Conservation (phyloP, 2,113 vertebrate genomes). For the Oxyura jamaicensis region DNA sequence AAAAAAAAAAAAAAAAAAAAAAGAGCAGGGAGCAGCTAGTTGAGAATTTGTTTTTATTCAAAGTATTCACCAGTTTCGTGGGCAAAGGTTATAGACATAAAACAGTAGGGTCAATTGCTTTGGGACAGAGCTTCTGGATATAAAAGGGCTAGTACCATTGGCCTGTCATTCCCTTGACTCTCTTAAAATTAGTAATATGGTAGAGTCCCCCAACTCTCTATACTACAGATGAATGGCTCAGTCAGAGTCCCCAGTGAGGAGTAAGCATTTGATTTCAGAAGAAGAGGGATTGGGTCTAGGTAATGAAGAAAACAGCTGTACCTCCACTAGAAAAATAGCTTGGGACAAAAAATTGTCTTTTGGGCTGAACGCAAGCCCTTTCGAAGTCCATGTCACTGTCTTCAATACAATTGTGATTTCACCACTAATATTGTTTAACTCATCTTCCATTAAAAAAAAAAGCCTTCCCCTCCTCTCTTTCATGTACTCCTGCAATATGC, state of each 20-base stretch:
- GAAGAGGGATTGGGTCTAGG: neutral
- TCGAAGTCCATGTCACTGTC: neutral
- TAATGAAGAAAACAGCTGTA: neutral
- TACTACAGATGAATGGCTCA: neutral
- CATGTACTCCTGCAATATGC: constrained; percentile 52
- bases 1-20: neutral
- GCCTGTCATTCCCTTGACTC: neutral
- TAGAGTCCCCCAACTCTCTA: neutral
- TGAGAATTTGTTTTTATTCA: neutral
- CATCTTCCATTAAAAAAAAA: neutral
- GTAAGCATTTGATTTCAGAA: neutral
- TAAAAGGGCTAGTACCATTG: neutral
- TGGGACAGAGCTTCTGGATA: neutral
- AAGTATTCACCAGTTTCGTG: neutral
- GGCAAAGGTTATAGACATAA: neutral
- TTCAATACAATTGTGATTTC: neutral
- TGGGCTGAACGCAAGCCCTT: neutral
- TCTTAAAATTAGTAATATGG: neutral
- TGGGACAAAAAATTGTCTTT: neutral
- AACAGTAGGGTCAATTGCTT: neutral
- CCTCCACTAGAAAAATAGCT: neutral
- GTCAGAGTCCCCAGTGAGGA: neutral
- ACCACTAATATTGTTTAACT: neutral
- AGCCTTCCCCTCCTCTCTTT: neutral
- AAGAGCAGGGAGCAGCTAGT: neutral